Percentiles rank a stretch among this genome's conserved stretches.
Evolutionary conservation across 1,140 invertebrate genomes (phyloP).

Genomic region (Triops cancriformis): DNA sequence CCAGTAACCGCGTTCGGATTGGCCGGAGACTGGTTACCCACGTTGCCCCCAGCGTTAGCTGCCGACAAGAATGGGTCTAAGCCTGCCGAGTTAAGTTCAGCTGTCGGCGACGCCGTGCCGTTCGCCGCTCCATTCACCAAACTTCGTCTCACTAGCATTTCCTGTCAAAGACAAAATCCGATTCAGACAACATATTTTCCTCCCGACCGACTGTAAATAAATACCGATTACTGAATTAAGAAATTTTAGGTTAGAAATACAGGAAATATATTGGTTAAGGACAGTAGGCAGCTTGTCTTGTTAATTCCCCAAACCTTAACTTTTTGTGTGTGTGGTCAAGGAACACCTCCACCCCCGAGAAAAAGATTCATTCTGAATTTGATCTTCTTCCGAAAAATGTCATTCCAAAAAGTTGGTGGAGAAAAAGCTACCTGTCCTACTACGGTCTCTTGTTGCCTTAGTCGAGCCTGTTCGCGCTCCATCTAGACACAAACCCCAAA

Average conservation of each 20-base stretch:
- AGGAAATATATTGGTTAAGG: not conserved
- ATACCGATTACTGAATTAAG: too few species aligned
- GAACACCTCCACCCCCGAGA: not conserved
- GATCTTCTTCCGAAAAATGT: not conserved
- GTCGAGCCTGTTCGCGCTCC: constrained; percentile 22
- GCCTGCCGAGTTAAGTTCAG: not conserved
- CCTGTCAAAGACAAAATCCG: not conserved
- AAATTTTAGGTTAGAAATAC: not conserved
- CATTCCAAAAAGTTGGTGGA: not conserved
- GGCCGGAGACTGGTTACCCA: not conserved
- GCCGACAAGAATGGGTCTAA: not conserved
- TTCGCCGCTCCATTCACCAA: not conserved
- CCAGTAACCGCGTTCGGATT: not conserved
- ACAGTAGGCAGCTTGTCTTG: not conserved
- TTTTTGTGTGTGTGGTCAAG: too few species aligned
- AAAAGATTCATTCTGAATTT: constrained; percentile 3
- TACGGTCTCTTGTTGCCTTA: constrained; percentile 65
- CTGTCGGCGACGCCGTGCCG: not conserved
- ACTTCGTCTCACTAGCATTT: constrained; percentile 10
- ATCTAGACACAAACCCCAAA: constrained; percentile 17
- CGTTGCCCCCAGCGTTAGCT: not conserved
- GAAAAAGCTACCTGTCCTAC: constrained; percentile 21
- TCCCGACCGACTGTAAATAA: too few species aligned
- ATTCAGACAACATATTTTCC: not conserved
- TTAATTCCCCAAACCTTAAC: too few species aligned